Evolutionary conservation across 2,113 vertebrate species (phyloP), one percentile per base, ranked within the genome.

Genomic region (Chlorocebus sabaeus): DNA sequence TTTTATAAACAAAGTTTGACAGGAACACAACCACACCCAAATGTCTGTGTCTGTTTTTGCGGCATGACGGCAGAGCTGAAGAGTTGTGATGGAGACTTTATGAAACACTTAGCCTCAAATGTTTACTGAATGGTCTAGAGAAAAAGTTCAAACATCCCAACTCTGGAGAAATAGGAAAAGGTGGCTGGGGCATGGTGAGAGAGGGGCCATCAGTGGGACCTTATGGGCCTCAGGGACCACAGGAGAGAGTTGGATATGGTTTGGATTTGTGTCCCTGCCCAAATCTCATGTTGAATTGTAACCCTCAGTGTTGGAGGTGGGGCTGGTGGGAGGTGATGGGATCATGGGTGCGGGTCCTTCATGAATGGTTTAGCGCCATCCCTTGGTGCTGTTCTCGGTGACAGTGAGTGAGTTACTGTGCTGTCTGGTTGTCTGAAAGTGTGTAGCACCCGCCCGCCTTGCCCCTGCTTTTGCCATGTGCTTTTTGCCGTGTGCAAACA

Each of bases 1-100:
- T 45, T 80, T 64, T 22, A 50, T 70, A 70, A 70, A 57, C 91
- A 91, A 97, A 91, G 81, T 38, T 67, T 90, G 72, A 38, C 87
- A 83, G 45, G 70, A 82, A 73, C 23, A 30, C 38, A 52, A 59
- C 30, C 55, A 88, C 1, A 20, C 2, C 23, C 8, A 14, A 1
- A 17, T 9, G 59, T 25, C 30, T 35, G 43, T 30, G 40, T 40
- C 8, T 76, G 13, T n/a, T 73, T 89, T 9, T 1, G 8, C n/a
- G 40, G 14, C 8, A 8, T 4, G 10, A 43, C 3, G 18, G 22
- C 87, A 55, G 55, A 68, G 43, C 2, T 78, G 32, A 68, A 64
- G 4, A 2, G 10, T 16, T 81, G 0, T 5, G 45, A 50, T 14
- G 35, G 55, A 59, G n/a, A 84, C 55, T 3, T 40, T 11, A 3